A percentile compares a stretch with the other conserved stretches of the same genome.
These are phyloP conservation scores for Alviniconcha marisindica DNA, from an alignment of 1,140 invertebrate species.

Conservation along the genomic window DNA sequence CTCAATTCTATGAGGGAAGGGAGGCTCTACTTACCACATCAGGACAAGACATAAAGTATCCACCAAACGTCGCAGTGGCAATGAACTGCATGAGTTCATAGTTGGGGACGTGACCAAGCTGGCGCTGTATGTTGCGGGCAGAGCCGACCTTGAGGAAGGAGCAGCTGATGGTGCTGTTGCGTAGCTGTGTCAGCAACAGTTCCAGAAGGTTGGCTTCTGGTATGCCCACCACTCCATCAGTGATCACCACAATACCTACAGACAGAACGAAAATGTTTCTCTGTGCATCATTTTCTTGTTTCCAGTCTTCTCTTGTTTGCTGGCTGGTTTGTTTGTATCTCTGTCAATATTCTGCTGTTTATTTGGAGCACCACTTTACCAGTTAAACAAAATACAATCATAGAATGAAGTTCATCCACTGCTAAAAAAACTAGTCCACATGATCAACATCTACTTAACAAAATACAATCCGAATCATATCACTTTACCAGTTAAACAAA, in stretches of 20 bases:
- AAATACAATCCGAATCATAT: too few species aligned
- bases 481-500: too few species aligned
- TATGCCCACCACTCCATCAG: slow-evolving; percentile 88
- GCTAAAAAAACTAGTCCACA: too few species aligned
- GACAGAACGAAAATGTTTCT: slow-evolving; percentile 55
- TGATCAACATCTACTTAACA: too few species aligned
- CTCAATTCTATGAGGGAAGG: too few species aligned
- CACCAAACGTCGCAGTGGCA: slow-evolving; percentile 86
- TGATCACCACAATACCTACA: slow-evolving; percentile 87
- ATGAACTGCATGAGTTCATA: slow-evolving; percentile 88
- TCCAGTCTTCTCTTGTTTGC: too few species aligned
- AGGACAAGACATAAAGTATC: slow-evolving; percentile 79
- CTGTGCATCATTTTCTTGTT: too few species aligned
- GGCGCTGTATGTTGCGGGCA: slow-evolving; percentile 58
- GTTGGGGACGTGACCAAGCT: slow-evolving; percentile 83
- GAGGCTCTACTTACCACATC: slow-evolving; percentile 56
- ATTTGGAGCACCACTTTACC: too few species aligned
- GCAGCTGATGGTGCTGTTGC: slow-evolving; percentile 86
- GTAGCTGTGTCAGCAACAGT: slow-evolving; percentile 84
- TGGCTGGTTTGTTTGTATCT: too few species aligned
- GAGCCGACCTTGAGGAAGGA: slow-evolving; percentile 88
- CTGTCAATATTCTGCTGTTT: too few species aligned
- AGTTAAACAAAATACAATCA: too few species aligned
- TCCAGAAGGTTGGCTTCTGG: slow-evolving; percentile 86
- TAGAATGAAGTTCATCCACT: too few species aligned